Base-by-base conservation (phyloP, 1,140 invertebrate genomes). In the Octopus bimaculoides region DNA sequence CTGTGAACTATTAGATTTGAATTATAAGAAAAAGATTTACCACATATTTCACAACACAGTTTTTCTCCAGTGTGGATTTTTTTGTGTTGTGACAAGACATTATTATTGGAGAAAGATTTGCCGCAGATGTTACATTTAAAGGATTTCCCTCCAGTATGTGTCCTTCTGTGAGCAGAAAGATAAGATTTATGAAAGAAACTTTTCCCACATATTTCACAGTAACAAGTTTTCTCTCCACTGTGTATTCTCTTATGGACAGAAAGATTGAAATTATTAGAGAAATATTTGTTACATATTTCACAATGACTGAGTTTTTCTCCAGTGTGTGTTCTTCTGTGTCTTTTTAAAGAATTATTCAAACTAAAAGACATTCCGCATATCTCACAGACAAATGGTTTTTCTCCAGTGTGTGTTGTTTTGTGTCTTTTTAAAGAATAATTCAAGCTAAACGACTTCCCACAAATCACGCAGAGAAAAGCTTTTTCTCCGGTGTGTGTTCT, bases 21-120 rank as follows among this genome's bases (percentile, higher is more conserved):
- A 75, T 85, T 85, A 52, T 82, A 79, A 52, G 78, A 56, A 73
- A 99, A 99, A 83, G 96, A 93, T 91, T 99, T 99, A 85, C 97
- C 93, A 92, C 98, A 99, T 92, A 98, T 98, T 88, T 93, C 93
- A 91, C 98, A 99, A 90, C 97, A 99, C 12, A 97, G 97, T 90
- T 98, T 99, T 91, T 98, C 97, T 14, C 98, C 98, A 78, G 95
- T 98, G 91, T 99, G 91, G 55, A 86, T 83, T 55, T 86, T 66
- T 82, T 84, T 85, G 78, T 91, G 90, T 55, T 81, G 82, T 52
- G 82, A 82, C 52, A 89, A 80, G 71, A 82, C 82, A 66, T 80
- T 80, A 56, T 82, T 85, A 52, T 82, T 79, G 4, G 69, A 52
- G 78, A 85, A 86, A 12, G 55, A 53, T 54, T 81, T 81, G 2